Conservation (phyloP, 2,888 invertebrate genomes). For the Metallyticus violacea region DNA sequence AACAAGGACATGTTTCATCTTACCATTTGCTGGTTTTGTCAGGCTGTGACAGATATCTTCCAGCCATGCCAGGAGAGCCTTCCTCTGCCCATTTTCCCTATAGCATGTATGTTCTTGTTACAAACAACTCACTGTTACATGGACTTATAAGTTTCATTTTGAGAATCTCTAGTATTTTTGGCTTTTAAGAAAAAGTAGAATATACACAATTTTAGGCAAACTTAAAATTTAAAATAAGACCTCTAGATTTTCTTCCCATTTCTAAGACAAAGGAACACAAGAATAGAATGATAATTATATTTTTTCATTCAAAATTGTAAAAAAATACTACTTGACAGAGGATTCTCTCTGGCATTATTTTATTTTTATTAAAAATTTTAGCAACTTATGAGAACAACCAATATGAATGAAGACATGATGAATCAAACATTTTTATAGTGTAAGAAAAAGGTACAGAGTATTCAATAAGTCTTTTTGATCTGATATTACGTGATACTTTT, state of each 20-base stretch:
- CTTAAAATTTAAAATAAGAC: not conserved
- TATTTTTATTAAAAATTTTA: not conserved
- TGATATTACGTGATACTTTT: too few species aligned
- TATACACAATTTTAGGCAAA: too few species aligned
- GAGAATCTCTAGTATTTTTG: not conserved
- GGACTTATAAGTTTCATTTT: not conserved
- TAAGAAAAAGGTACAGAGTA: too few species aligned
- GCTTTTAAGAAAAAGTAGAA: not conserved
- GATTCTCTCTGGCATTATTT: too few species aligned
- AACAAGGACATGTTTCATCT: constrained; percentile 23
- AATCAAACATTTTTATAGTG: too few species aligned
- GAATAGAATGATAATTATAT: not conserved
- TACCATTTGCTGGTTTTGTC: constrained; percentile 35
- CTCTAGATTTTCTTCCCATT: not conserved
- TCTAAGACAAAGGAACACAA: not conserved
- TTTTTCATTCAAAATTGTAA: not conserved
- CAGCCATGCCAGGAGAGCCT: constrained; percentile 54
- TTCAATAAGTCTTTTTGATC: too few species aligned
- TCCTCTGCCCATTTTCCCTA: constrained; percentile 60
- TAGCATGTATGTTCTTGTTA: constrained; percentile 35
- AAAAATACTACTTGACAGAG: not conserved
- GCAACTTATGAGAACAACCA: not conserved
- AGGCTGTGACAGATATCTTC: constrained; percentile 35
- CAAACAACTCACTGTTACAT: not conserved
- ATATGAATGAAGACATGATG: too few species aligned